Evolutionary conservation across 2,113 vertebrate species (phyloP).

Genomic region (Antennarius striatus): DNA sequence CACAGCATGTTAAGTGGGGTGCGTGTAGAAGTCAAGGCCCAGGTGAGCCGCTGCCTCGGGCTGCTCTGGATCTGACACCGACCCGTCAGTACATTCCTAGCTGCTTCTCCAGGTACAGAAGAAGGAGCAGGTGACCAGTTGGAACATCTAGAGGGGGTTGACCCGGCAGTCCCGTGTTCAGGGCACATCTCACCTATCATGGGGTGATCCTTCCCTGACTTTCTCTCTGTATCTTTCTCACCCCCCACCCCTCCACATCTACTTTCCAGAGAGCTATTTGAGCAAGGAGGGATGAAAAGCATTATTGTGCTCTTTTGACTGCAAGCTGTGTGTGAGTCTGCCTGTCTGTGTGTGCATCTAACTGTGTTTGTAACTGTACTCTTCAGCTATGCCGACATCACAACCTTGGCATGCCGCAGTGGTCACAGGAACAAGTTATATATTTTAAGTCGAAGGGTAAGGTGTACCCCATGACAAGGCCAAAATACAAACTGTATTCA

Average conservation of each 20-base stretch:
- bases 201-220: slow-evolving; percentile 47
- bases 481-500: no score
- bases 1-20: slow-evolving; percentile 2
- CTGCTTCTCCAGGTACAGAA: slow-evolving; percentile 15
- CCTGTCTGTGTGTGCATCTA: slow-evolving; percentile 8
- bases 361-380: slow-evolving; percentile 10
- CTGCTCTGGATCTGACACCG: slow-evolving; percentile 24
- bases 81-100: slow-evolving; percentile 24
- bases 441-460: not conserved
- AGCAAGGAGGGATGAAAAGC: slow-evolving; percentile 70
- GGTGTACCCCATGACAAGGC: no score
- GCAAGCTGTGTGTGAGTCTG: slow-evolving; percentile 46
- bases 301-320: slow-evolving; percentile 66
- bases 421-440: slow-evolving; percentile 27
- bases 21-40: slow-evolving; percentile 12
- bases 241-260: slow-evolving; percentile 47
- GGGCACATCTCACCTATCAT: slow-evolving; percentile 43
- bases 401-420: slow-evolving; percentile 27
- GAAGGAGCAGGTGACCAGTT: slow-evolving; percentile 35
- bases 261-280: slow-evolving; percentile 58
- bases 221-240: slow-evolving; percentile 48
- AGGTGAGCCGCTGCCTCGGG: slow-evolving; percentile 28
- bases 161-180: slow-evolving; percentile 51
- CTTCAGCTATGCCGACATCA: slow-evolving; percentile 27
- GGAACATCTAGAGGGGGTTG: slow-evolving; percentile 40